phyloP scores from a whole-genome alignment of 2,888 invertebrate genomes.

The Prionchulus punctatus region DNA sequence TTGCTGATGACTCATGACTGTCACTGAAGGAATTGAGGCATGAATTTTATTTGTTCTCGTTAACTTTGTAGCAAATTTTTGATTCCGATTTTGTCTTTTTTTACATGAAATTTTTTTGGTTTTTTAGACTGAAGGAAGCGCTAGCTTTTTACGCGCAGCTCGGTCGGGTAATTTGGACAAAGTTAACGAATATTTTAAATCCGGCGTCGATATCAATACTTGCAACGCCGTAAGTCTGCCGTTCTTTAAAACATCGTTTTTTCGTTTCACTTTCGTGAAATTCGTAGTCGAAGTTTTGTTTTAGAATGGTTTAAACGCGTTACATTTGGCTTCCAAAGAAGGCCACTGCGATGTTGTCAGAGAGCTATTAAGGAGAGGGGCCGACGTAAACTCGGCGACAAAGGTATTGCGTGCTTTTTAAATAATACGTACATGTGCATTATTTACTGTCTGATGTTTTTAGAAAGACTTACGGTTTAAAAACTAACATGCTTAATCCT shows the following conservation, averaged over 20 bases:
- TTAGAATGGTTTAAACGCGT: constrained; percentile 90
- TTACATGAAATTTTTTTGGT: constrained; percentile 6
- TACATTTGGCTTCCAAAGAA: constrained; percentile 94
- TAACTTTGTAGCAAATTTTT: no score
- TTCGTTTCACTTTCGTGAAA: no score
- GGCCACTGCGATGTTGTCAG: constrained; percentile 87
- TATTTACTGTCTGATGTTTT: no score
- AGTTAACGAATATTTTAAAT: constrained; percentile 85
- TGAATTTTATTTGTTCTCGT: no score
- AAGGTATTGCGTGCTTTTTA: constrained; percentile 41
- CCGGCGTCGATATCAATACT: constrained; percentile 94
- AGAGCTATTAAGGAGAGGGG: constrained; percentile 77
- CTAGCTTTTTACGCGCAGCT: constrained; percentile 92
- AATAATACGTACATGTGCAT: no score
- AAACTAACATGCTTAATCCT: no score
- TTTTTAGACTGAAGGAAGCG: constrained; percentile 77
- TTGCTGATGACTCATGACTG: no score
- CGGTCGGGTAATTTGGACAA: constrained; percentile 94
- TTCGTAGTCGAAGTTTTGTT: neutral
- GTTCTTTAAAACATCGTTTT: no score
- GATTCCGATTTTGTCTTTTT: no score
- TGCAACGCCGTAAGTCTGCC: constrained; percentile 82
- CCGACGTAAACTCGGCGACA: constrained; percentile 89
- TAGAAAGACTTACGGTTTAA: no score
- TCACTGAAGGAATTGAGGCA: no score